Conservation (phyloP, 2,113 vertebrate genomes). For the Cebidichthys violaceus region DNA sequence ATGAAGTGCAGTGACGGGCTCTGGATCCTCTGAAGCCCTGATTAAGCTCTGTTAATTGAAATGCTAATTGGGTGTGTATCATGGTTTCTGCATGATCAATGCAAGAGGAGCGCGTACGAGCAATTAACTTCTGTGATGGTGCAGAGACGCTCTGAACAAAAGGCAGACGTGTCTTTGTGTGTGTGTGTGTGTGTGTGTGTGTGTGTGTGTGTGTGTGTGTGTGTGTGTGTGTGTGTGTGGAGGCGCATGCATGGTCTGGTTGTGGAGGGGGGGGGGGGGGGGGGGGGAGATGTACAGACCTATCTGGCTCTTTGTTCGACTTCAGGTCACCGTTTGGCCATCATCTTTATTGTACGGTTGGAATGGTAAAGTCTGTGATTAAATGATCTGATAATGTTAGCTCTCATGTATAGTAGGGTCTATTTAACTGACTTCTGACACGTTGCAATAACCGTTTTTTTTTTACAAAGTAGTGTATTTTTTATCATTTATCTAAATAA, state of each 20-base stretch:
- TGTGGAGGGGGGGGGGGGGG: not conserved
- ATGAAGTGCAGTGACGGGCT: constrained; percentile 13
- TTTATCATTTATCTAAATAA: not conserved
- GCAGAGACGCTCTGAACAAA: constrained; percentile 3
- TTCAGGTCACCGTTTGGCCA: not conserved
- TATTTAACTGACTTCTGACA: not conserved
- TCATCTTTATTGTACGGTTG: not conserved
- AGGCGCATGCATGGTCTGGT: not conserved
- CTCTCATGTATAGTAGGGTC: not conserved
- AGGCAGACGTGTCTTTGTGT: not conserved
- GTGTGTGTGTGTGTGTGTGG: not conserved
- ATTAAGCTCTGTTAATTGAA: constrained; percentile 32
- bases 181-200: not conserved
- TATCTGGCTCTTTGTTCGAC: not conserved
- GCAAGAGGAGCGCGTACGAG: not conserved
- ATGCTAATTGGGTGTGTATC: constrained; percentile 29
- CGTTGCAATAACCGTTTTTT: not conserved
- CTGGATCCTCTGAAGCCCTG: constrained; percentile 16
- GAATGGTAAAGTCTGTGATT: not conserved
- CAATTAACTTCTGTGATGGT: constrained; percentile 10
- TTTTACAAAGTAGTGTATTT: not conserved
- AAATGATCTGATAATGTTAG: not conserved
- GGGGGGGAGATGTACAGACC: not conserved
- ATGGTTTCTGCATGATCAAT: constrained; percentile 11
- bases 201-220: too few species aligned